Conservation (phyloP, 1,140 invertebrate genomes). For the Cherax destructor region DNA sequence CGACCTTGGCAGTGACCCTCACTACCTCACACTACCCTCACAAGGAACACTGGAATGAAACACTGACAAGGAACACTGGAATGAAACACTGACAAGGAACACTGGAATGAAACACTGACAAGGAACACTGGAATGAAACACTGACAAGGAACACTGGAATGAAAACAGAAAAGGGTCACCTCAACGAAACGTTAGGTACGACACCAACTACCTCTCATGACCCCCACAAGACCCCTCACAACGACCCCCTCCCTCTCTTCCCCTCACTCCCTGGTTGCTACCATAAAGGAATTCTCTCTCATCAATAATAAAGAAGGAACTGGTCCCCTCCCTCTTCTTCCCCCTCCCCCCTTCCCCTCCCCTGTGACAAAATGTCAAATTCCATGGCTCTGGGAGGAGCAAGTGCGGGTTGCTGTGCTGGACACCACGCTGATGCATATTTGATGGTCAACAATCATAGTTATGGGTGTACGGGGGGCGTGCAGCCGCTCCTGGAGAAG, state of each 20-base stretch:
- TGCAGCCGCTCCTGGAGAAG: not conserved
- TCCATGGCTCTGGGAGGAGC: not conserved
- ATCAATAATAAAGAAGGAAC: constrained; percentile 34
- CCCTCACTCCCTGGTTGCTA: not conserved
- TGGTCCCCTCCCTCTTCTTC: not conserved
- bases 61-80: too few relatives aligned
- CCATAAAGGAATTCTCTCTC: constrained; percentile 47
- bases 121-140: too few relatives aligned
- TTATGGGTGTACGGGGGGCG: constrained; percentile 24
- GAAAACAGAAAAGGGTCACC: too few relatives aligned
- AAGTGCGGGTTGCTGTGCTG: not conserved
- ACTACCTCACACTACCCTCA: too few relatives aligned
- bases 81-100: too few relatives aligned
- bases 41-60: too few relatives aligned
- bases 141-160: too few relatives aligned
- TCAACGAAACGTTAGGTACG: too few relatives aligned
- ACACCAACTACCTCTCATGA: too few relatives aligned
- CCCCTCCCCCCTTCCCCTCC: not conserved
- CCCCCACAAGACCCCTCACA: not conserved
- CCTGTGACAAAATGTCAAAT: constrained; percentile 52
- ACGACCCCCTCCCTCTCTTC: not conserved
- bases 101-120: too few relatives aligned
- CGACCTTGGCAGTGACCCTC: too few relatives aligned
- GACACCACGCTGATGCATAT: constrained; percentile 58
- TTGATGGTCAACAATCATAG: constrained; percentile 61